Conservation (phyloP, 92 coral and sea anemone species). For the Siderastrea siderea region DNA sequence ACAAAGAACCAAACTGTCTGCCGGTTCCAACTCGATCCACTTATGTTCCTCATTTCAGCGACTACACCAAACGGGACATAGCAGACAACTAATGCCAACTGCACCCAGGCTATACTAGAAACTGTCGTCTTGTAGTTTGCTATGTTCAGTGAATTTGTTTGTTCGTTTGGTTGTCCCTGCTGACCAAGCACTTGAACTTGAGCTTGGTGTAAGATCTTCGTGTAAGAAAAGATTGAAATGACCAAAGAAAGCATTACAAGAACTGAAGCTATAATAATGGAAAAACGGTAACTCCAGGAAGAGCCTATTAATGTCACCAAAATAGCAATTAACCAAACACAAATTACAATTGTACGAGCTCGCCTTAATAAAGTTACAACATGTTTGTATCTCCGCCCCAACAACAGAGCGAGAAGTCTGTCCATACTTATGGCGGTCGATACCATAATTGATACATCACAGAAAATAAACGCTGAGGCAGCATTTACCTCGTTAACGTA, state of each 20-base stretch:
- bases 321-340: no score
- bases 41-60: no score
- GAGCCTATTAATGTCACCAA: no score
- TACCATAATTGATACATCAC: not conserved
- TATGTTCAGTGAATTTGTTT: not conserved
- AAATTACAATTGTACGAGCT: not conserved
- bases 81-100: conserved; percentile 13
- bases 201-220: no score
- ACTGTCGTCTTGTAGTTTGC: conserved; percentile 15
- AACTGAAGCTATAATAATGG: no score
- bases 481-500: not conserved
- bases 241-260: no score
- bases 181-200: not conserved
- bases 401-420: not conserved
- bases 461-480: not conserved
- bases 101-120: conserved; percentile 9
- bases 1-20: not conserved
- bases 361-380: not conserved
- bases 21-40: no score
- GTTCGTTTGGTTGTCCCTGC: not conserved
- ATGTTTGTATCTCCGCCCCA: conserved; percentile 5
- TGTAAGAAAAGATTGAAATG: no score
- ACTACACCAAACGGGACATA: not conserved
- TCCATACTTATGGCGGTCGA: not conserved
- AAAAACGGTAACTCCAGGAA: no score